Base-by-base conservation (phyloP, 1,140 invertebrate genomes). In the Drosophila pruinosa region DNA sequence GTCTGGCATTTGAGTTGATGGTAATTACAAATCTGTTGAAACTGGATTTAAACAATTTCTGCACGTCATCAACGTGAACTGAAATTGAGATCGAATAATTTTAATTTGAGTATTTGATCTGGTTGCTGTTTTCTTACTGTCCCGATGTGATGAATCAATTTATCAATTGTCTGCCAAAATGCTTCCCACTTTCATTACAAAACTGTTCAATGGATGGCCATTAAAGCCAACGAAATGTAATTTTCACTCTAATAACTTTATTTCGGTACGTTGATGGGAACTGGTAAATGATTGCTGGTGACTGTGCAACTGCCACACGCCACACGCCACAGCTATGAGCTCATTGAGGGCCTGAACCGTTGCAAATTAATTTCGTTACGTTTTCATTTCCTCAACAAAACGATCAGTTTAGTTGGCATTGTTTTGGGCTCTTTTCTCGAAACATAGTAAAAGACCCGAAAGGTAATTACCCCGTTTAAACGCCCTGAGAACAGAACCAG, bases 361-460 rank as follows among this genome's bases (percentile, higher is more conserved):
- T 85, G 69, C 63, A 85, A 85, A 85, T 85, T 78, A 78, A 81
- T 85, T 85, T 85, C 77, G 80, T 86, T 85, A 86, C 80, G 80
- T 85, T 85, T 85, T 85, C 80, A 86, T 85, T 85, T 85, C 81
- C 81, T 85, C 64, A 63, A 81, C 82, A 78, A 82, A 82, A 80
- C 57, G 73, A 67, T 74, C 77, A 74, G 74, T 61, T 75, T 52
- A 56, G 62, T 31, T 68, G 71, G 45, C 17, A 62, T 69, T 79
- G 58, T 56, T 62, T 41, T 63, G 47, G 17, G 21, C 3, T 52
- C 38, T 47, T 48, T 58, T 47, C 36, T 15, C 54, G 45, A 47
- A 50, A 26, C 12, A 28, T 21, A 21, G 28, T 28, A 52, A 28
- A 41, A 82, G 72, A 70, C 52, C 70, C 79, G 48, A 81, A 86